Base-by-base conservation (phyloP, 2,113 vertebrate species). In the zebrafish (Danio rerio) region DNA sequence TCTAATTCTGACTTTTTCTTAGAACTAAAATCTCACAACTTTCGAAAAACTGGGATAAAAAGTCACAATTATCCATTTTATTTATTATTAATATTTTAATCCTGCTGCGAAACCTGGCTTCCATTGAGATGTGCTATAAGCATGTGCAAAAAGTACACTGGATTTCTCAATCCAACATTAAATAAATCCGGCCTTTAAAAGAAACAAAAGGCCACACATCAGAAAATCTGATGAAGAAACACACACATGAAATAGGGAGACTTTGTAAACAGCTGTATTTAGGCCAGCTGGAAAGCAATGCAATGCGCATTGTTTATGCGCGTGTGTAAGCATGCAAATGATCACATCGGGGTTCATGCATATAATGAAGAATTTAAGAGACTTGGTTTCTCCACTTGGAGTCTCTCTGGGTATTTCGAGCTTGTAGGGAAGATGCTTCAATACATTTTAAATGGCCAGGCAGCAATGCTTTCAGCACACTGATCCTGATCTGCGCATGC, bases 401-500 rank as follows among this genome's bases (percentile, higher is more conserved):
- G 58, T 53, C 59, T 65, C 75, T 45, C 55, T 4, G 9, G 15
- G 21, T 50, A 55, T 66, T 65, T 66, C 8, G 11, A n/a, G 56
- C 12, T 72, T 31, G 0, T 8, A 45, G 42, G 31, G 55, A 20
- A 59, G 58, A 61, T 65, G 61, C 61, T 66, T 53, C 53, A 9
- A 65, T 65, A 61, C 8, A 61, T 61, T 61, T 59, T 12, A 13
- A 62, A 62, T 16, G 43, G 74, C 43, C 58, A 61, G 58, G 74
- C 18, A 61, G 42, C 9, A 62, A 50, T 21, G 59, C 45, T 50
- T 52, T 7, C 11, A 11, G 7, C 12, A 18, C 6, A 13, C 61
- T 20, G 47, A 66, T 50, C n/a, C 21, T n/a, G 76, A 65, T 78
- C 49, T 78, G 61, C 3, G 61, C 76, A 78, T 78, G 76, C 76